Evolutionary conservation across 2,797 vertebrate genomes (phyloP).

Genomic region (Coluber constrictor): DNA sequence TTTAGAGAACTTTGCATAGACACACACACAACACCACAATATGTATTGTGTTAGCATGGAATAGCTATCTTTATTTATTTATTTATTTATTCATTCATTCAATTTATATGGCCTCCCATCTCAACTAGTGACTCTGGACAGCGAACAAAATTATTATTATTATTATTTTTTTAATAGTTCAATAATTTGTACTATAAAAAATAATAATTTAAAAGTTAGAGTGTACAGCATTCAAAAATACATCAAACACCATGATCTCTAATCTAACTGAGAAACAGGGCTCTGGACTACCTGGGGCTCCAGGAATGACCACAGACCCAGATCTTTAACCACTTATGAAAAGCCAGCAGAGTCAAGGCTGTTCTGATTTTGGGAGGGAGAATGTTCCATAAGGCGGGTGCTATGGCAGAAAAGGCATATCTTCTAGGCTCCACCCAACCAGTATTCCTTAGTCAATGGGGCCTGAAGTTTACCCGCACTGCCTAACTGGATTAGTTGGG

Average conservation of each 20-base stretch:
- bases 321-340: not conserved
- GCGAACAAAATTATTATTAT: not conserved
- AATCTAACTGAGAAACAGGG: not conserved
- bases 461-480: not conserved
- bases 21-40: not conserved
- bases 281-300: not conserved
- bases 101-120: not conserved
- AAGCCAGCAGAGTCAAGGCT: not conserved
- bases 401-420: not conserved
- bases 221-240: not conserved
- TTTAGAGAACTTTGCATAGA: constrained; percentile 3
- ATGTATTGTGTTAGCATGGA: not conserved
- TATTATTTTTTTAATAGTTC: not conserved
- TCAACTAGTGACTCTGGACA: not conserved
- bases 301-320: not conserved
- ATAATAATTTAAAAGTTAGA: not conserved
- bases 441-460: not conserved
- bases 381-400: not conserved
- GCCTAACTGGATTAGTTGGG: not conserved
- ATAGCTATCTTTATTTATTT: not conserved
- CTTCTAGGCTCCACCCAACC: not conserved
- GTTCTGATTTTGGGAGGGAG: not conserved
- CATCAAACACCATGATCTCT: not conserved
- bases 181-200: not conserved
- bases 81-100: not conserved